Conservation (phyloP, 2,797 vertebrate species). For the Sternotherus odoratus region DNA sequence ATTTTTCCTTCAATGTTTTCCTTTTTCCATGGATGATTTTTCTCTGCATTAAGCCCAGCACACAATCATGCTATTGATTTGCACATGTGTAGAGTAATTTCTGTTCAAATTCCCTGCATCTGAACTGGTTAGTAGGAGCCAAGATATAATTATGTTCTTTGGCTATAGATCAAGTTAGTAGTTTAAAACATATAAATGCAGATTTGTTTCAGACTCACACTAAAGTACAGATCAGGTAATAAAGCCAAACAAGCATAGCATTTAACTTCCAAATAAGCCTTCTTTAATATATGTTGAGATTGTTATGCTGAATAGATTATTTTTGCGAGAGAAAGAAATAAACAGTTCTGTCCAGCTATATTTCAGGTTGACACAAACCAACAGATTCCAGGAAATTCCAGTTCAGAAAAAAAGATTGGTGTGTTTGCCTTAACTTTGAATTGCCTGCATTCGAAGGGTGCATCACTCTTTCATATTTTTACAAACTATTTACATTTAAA, state of each 20-base stretch:
- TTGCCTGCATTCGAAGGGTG: neutral
- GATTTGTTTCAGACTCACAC: conserved; percentile 33
- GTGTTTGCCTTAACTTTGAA: neutral
- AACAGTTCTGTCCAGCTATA: conserved; percentile 20
- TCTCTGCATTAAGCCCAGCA: conserved; percentile 25
- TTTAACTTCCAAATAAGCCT: conserved; percentile 10
- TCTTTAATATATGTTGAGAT: neutral
- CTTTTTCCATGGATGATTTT: conserved; percentile 15
- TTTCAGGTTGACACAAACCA: conserved; percentile 20
- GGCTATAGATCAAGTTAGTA: conserved; percentile 41
- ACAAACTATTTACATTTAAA: neutral
- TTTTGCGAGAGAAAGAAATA: neutral
- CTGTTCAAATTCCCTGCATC: conserved; percentile 23
- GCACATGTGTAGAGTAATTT: neutral
- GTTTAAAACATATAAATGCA: conserved; percentile 35
- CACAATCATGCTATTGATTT: conserved; percentile 14
- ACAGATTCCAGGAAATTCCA: conserved; percentile 48
- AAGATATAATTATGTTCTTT: conserved; percentile 51
- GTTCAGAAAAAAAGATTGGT: neutral
- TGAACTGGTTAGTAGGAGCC: conserved; percentile 32
- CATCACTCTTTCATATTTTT: neutral
- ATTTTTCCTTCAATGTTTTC: neutral
- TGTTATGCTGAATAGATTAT: neutral
- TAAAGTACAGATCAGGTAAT: neutral
- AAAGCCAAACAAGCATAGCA: neutral